phyloP scores from a whole-genome alignment of 2,888 invertebrate species.

The Zaprionus bogoriensis region DNA sequence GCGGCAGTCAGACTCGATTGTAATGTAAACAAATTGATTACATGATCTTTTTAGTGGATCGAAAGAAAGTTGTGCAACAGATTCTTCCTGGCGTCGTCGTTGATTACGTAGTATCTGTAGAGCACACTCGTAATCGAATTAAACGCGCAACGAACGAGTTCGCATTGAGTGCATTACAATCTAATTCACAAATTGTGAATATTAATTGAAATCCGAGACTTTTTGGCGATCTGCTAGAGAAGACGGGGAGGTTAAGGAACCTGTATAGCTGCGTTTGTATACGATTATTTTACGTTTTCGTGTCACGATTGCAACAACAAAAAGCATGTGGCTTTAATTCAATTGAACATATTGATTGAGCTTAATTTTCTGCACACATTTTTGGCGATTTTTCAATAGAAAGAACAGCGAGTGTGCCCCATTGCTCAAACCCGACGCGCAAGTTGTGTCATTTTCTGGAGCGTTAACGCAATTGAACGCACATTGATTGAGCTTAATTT shows the following conservation, averaged over 20 bases:
- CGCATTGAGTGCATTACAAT: too few species aligned
- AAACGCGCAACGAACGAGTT: conserved; percentile 2
- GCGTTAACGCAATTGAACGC: conserved; percentile 28
- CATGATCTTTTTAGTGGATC: neutral
- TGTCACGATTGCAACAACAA: too few species aligned
- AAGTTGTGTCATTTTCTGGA: neutral
- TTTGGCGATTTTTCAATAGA: neutral
- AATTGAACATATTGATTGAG: too few species aligned
- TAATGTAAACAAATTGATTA: neutral
- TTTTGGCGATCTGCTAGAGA: conserved; percentile 27
- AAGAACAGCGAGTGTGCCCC: neutral
- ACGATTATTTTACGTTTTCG: neutral
- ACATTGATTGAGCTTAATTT: conserved; percentile 64
- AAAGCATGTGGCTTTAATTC: too few species aligned
- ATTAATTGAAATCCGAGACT: conserved; percentile 27
- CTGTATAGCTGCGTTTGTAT: too few species aligned
- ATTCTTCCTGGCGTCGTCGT: neutral
- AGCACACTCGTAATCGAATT: conserved; percentile 29
- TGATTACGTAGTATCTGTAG: conserved; percentile 8
- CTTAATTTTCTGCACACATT: neutral
- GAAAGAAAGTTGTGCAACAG: conserved; percentile 24
- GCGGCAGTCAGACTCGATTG: neutral
- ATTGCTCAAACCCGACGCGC: neutral
- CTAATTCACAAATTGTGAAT: conserved; percentile 16
- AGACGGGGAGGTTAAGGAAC: too few species aligned